phyloP scores from a whole-genome alignment of 2,113 vertebrate species.

The Pipra filicauda region DNA sequence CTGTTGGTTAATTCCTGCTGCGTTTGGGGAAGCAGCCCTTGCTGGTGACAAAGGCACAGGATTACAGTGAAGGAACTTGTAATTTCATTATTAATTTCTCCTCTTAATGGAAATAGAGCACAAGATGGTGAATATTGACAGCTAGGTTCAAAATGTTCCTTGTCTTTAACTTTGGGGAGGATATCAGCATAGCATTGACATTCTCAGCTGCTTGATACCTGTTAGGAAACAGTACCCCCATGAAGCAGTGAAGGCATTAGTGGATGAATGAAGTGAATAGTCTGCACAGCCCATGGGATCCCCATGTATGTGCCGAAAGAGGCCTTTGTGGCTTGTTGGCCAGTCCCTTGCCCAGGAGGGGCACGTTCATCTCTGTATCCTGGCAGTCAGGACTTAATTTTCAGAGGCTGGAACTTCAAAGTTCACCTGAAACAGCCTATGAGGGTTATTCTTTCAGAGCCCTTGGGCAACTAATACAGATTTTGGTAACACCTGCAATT shows the following conservation, averaged over 20 bases:
- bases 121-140: not conserved
- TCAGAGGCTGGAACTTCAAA: not conserved
- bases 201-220: not conserved
- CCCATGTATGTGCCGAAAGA: not conserved
- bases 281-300: not conserved
- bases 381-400: not conserved
- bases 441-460: not conserved
- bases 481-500: not conserved
- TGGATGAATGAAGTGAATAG: not conserved
- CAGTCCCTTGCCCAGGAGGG: fast-evolving
- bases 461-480: not conserved
- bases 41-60: not conserved
- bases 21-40: not conserved
- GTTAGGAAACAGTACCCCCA: not conserved
- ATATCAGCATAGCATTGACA: not conserved
- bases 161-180: not conserved
- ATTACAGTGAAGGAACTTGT: not conserved
- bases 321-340: not conserved
- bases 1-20: not conserved
- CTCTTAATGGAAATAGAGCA: not conserved
- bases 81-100: not conserved
- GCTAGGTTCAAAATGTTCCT: not conserved
- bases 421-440: not conserved
- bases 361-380: fast-evolving
- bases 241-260: not conserved